phyloP scores from a whole-genome alignment of 1,140 invertebrate genomes.

The Saccostrea cuccullata region DNA sequence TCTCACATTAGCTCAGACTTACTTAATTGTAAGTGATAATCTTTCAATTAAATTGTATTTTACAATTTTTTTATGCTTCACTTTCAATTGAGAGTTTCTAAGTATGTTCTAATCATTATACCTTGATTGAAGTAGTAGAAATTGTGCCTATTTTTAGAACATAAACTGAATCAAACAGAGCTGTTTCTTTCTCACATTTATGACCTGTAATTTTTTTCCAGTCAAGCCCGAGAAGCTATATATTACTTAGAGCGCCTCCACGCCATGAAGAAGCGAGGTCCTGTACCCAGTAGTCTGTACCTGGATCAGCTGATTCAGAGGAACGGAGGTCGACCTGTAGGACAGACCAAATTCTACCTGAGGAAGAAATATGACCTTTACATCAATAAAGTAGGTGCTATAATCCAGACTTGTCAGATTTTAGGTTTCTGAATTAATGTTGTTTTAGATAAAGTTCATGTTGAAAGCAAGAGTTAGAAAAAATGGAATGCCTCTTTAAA shows the following conservation, averaged over 20 bases:
- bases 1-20: too few species aligned
- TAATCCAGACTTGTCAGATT: too few species aligned
- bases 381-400: constrained; percentile 64
- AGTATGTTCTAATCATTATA: too few species aligned
- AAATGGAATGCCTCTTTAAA: too few species aligned
- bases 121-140: too few species aligned
- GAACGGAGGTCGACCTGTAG: constrained; percentile 62
- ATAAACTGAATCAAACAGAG: not conserved
- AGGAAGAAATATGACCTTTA: constrained; percentile 68
- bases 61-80: not conserved
- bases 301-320: constrained; percentile 85
- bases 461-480: too few species aligned
- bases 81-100: not conserved
- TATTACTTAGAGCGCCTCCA: constrained; percentile 87
- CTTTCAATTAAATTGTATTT: too few species aligned
- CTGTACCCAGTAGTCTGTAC: constrained; percentile 89
- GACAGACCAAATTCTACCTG: constrained; percentile 64
- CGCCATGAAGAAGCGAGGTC: constrained; percentile 86
- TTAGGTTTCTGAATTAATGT: too few species aligned
- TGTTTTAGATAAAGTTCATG: too few species aligned
- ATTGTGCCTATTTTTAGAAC: too few species aligned
- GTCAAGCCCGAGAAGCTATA: constrained; percentile 87
- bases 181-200: not conserved
- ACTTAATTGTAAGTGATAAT: too few species aligned
- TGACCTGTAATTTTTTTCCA: constrained; percentile 57